phyloP scores from a whole-genome alignment of 2,888 invertebrate species.

The Opisthograptis luteolata region DNA sequence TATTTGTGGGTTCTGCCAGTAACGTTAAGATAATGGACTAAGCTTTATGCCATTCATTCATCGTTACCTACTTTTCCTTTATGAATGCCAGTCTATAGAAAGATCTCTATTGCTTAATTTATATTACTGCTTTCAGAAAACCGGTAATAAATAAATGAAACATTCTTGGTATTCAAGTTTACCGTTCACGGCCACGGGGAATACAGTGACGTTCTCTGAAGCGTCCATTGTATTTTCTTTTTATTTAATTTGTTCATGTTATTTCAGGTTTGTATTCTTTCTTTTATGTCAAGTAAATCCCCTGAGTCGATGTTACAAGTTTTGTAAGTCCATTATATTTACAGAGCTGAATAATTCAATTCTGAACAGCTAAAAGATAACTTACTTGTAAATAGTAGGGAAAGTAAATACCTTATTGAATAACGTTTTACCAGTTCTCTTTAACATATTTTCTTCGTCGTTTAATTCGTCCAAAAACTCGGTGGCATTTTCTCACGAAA shows the following conservation, averaged over 20 bases:
- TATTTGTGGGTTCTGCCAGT: no score
- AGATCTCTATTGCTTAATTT: no score
- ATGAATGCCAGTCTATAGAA: no score
- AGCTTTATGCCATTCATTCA: no score
- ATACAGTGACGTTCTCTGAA: slow-evolving; percentile 32
- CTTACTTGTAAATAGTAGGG: background rate
- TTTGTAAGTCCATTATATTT: slow-evolving; percentile 33
- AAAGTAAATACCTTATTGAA: background rate
- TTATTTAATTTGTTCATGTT: slow-evolving; percentile 43
- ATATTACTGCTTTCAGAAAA: no score
- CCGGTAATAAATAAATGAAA: background rate
- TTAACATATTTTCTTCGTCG: slow-evolving; percentile 4
- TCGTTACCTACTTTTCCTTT: no score
- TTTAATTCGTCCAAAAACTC: slow-evolving; percentile 1
- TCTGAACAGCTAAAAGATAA: background rate
- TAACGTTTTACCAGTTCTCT: slow-evolving; percentile 1
- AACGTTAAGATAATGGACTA: no score
- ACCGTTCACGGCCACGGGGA: slow-evolving; percentile 29
- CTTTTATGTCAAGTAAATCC: slow-evolving; percentile 34
- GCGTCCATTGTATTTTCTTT: slow-evolving; percentile 39
- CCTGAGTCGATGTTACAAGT: slow-evolving; percentile 30
- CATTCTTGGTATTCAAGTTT: background rate
- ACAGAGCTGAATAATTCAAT: slow-evolving; percentile 9
- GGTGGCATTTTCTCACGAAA: slow-evolving; percentile 7
- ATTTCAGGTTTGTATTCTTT: slow-evolving; percentile 44